Percentiles rank a stretch among this genome's conserved stretches.
These are phyloP conservation scores for Anthonomus grandis DNA, from an alignment of 1,140 invertebrate genomes.

Conservation along the genomic window DNA sequence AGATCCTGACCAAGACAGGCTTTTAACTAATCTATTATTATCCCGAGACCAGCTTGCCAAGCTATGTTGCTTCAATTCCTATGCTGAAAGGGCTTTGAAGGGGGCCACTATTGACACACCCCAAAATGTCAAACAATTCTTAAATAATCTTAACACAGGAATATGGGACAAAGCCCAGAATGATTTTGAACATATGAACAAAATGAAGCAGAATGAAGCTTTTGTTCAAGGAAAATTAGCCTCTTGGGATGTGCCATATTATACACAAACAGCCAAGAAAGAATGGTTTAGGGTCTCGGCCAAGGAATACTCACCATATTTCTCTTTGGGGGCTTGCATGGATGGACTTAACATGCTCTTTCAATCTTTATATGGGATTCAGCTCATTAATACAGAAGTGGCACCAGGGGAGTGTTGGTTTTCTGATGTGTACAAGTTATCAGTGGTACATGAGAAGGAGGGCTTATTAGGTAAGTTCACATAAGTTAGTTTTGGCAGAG, in stretches of 20 bases:
- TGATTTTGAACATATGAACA: slow-evolving; percentile 72
- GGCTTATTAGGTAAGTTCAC: slow-evolving; percentile 57
- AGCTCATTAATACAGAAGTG: slow-evolving; percentile 66
- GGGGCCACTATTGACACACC: slow-evolving; percentile 83
- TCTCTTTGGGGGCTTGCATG: slow-evolving; percentile 93
- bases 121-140: slow-evolving; percentile 73
- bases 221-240: slow-evolving; percentile 54
- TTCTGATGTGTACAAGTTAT: slow-evolving; percentile 84
- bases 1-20: slow-evolving; percentile 70
- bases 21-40: slow-evolving; percentile 70
- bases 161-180: slow-evolving; percentile 60
- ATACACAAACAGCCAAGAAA: slow-evolving; percentile 67
- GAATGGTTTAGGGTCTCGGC: slow-evolving; percentile 64
- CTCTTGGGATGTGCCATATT: slow-evolving; percentile 86
- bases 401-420: slow-evolving; percentile 63
- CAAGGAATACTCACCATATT: slow-evolving; percentile 80
- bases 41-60: slow-evolving; percentile 74
- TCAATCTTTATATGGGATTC: slow-evolving; percentile 75
- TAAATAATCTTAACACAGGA: slow-evolving; percentile 71
- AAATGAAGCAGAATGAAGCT: slow-evolving; percentile 65
- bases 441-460: slow-evolving; percentile 74
- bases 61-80: slow-evolving; percentile 84
- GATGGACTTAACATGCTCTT: slow-evolving; percentile 89
- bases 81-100: slow-evolving; percentile 82
- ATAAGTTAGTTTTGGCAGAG: too few relatives aligned